phyloP scores from a whole-genome alignment of 2,888 invertebrate genomes.

The Hypercompe scribonia region DNA sequence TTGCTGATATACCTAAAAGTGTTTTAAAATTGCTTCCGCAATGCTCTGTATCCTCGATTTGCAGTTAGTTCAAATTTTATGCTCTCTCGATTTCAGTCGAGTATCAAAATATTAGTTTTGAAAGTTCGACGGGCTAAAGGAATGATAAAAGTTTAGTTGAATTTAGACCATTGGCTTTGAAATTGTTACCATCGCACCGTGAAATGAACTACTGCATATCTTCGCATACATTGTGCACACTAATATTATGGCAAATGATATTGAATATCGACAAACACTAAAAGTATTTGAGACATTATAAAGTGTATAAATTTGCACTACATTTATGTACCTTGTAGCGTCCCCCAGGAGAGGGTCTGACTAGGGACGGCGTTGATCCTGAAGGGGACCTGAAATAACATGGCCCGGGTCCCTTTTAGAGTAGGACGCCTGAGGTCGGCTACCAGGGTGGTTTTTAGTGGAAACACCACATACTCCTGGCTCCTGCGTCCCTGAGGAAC shows the following conservation, averaged over 20 bases:
- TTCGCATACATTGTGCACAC: neutral
- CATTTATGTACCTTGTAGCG: no score
- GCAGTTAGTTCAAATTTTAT: conserved; percentile 41
- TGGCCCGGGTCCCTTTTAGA: no score
- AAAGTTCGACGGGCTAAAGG: conserved; percentile 4
- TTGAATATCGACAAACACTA: neutral
- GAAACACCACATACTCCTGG: no score
- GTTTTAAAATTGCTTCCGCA: conserved; percentile 50
- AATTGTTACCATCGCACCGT: neutral
- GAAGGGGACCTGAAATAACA: no score
- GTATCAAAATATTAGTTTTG: conserved; percentile 32
- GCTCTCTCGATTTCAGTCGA: conserved; percentile 34
- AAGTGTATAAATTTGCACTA: no score
- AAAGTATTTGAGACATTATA: neutral
- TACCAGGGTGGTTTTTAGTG: no score
- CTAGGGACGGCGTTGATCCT: no score
- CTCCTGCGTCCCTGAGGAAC: no score
- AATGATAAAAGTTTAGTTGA: conserved; percentile 16
- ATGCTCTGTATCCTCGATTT: conserved; percentile 30
- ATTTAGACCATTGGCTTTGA: conserved; percentile 5
- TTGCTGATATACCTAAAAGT: conserved; percentile 50
- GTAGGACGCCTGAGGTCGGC: no score
- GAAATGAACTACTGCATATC: neutral
- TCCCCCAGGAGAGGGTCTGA: no score
- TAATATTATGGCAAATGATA: neutral